Base-by-base conservation (phyloP, 2,113 vertebrate species). In the Mastomys natalensis region DNA sequence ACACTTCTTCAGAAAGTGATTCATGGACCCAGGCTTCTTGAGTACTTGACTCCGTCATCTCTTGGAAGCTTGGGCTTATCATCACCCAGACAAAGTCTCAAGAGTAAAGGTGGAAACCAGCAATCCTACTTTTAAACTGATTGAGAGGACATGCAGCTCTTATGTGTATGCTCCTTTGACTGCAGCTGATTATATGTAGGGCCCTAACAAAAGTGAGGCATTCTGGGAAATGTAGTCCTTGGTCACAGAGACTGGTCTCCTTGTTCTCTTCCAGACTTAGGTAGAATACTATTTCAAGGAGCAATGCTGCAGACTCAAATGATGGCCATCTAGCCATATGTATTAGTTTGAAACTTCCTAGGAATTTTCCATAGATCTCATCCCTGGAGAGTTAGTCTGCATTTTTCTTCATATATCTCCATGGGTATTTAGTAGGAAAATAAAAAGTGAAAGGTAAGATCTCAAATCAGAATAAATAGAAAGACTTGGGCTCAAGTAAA, bases 181-280 rank as follows among this genome's bases (percentile, higher is more conserved):
- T n/a, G 16, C 43, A 94, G 68, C 17, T 19, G 85, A 94, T 22
- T 64, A 21, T 1, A 48, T 5, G 26, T 3, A 60, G 5, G 29
- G 13, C 4, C 66, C 58, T 81, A 21, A 40, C 22, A 26, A 94
- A 84, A 91, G 48, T 1, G 64, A 94, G 24, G 82, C 37, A 68
- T 24, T 5, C 34, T 87, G 43, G 93, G 76, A 97, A 93, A 64
- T 70, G 78, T 24, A 87, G 84, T 93, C 95, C 24, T 26, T 29
- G 72, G 51, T 78, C 26, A 86, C 62, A 86, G 43, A 40, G n/a
- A 22, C 17, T 8, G 21, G 31, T 66, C 2, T 24, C 68, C 19
- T 31, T 62, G 8, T 64, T 84, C 58, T 64, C 58, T 62, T 84
- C 15, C 58, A 84, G n/a, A 84, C 13, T 43, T 19, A 84, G 24